Evolutionary conservation across 2,888 invertebrate species (phyloP).

Genomic region (Sphaeridia pumilis): DNA sequence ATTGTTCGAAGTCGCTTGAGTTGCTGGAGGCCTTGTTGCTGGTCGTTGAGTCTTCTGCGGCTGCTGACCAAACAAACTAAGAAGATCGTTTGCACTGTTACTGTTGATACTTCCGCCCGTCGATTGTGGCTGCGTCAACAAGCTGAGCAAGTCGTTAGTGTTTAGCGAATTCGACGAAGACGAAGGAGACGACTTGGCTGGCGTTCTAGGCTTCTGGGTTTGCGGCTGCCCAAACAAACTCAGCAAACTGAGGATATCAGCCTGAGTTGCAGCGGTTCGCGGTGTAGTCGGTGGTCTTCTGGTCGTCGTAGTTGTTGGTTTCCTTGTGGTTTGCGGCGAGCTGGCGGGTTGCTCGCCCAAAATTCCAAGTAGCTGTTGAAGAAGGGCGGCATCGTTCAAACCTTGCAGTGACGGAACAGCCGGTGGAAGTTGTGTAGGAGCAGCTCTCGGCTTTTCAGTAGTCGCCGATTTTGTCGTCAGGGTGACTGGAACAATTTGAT

Average conservation of each 20-base stretch:
- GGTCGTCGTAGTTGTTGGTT: background rate
- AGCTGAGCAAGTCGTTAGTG: slow-evolving; percentile 7
- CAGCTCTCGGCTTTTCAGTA: background rate
- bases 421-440: background rate
- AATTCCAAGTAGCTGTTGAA: slow-evolving; percentile 10
- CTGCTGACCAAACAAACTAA: background rate
- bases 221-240: background rate
- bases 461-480: background rate
- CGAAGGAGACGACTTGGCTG: background rate
- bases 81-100: background rate
- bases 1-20: background rate
- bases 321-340: background rate
- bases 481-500: background rate
- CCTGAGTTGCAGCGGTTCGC: background rate
- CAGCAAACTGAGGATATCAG: background rate
- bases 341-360: background rate
- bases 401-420: background rate
- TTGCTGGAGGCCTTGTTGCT: background rate
- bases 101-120: background rate
- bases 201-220: background rate
- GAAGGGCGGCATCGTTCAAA: slow-evolving; percentile 4
- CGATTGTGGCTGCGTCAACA: slow-evolving; percentile 7
- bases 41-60: background rate
- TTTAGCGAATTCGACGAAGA: background rate
- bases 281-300: background rate